Base-by-base conservation (phyloP, 1,140 invertebrate species). In the Pseudachorutes palmiensis region DNA sequence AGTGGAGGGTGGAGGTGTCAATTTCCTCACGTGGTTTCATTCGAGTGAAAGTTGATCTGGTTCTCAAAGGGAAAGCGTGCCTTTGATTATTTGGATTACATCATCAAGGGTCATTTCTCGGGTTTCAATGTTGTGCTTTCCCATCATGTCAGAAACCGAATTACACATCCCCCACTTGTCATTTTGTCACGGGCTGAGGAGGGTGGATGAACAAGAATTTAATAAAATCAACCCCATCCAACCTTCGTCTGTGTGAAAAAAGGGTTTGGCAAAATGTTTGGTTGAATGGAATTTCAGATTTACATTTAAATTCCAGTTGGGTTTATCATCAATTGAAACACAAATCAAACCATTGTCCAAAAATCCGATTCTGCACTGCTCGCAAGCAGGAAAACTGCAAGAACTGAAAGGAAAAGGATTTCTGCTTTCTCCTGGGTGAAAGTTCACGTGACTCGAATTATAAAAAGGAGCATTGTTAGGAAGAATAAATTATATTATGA, bases 221-320 rank as follows among this genome's bases (percentile, higher is more conserved):
- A 55, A 55, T 55, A 55, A 55, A 16, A 55, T 14, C 12, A 55
- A 55, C 51, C 24, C 24, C 24, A 55, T 26, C 24, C 51, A 55
- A 12, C 5, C 24, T 41, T 41, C 5, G 5, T 41, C 19, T 5
- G 51, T 14, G 51, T 55, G 24, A 26, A 26, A 26, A 55, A 55
- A 55, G 51, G 51, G 51, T 55, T 55, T 41, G 36, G 51, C 51
- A 14, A 55, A 45, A 45, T 12, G 19, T 45, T 45, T 45, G 19
- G 36, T 45, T 12, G 36, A 9, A 9, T 19, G 9, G 9, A 45
- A 45, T 12, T 45, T 45, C 36, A 9, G 9, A 12, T 45, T 45
- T n/a, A n/a, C n/a, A n/a, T n/a, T n/a, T 41, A 19, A 41, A 9
- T 41, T 41, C 36, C 5, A 19, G 19, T 41, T 41, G 5, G 5